Base-by-base conservation (phyloP, 2,888 invertebrate species). In the Lagria hirta region DNA sequence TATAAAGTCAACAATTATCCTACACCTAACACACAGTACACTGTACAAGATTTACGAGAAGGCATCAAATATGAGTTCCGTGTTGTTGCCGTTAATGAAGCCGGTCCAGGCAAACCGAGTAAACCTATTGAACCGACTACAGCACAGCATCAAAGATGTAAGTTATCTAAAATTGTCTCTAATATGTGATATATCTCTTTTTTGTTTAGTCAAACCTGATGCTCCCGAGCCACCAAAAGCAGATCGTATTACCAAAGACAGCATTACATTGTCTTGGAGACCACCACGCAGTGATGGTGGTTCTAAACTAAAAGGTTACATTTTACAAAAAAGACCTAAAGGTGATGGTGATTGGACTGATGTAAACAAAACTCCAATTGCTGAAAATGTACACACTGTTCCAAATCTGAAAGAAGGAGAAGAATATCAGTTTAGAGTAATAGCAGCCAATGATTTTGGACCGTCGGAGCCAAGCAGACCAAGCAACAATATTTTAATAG, bases 71-170 rank as follows among this genome's bases (percentile, higher is more conserved):
- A 95, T 67, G 95, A 97, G 71, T 98, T 98, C 82, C 82, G 97
- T 48, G 89, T 96, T 4, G 81, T 84, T 44, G 99, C 98, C 22
- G 89, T 97, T 21, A 99, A 99, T 70, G 95, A 94, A 71, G 97
- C 96, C 28, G 99, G 99, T 24, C 91, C 93, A 30, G 96, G 98
- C 33, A 90, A 92, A 70, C 97, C 98, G 21, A 95, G 95, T 65
- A 93, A 91, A 70, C 91, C 97, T 3, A 94, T 96, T 3, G 93
- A 93, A 65, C 84, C 92, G 3, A 88, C 95, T 55, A 83, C 83
- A 34, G 93, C 94, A 4, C 84, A 91, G 65, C 85, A 88, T 40
- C 93, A 92, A 71, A 81, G 88, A 64, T 82, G 86, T 80, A 71
- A 72, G 75, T 72, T 40, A 30, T 23, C 7, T 4, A 8, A 20